These are phyloP conservation scores for Charina bottae DNA, from an alignment of 2,113 vertebrate genomes.

Conservation along the genomic window DNA sequence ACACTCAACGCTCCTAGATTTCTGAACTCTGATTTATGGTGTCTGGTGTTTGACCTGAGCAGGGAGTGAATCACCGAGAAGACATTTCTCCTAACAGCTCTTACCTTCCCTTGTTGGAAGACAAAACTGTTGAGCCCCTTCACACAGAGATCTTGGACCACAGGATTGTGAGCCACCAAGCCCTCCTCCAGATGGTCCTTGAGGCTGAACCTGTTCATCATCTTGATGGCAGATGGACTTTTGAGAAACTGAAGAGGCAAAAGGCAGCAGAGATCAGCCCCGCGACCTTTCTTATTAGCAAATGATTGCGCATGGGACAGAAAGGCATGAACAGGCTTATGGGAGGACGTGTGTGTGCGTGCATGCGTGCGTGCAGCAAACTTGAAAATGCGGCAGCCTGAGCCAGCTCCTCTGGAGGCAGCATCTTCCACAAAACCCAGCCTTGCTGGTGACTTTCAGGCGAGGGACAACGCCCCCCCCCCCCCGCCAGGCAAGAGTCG, in stretches of 20 bases:
- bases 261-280: neutral
- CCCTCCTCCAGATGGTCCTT: conserved; percentile 25
- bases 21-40: neutral
- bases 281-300: no score
- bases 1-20: neutral
- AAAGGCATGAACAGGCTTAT: neutral
- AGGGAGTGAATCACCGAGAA: neutral
- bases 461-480: neutral
- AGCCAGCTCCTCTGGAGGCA: neutral
- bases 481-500: no score
- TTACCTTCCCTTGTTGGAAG: conserved; percentile 17
- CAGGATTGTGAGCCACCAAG: neutral
- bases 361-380: neutral
- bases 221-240: conserved; percentile 21
- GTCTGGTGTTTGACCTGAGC: neutral
- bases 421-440: neutral
- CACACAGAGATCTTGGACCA: neutral
- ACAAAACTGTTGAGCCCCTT: conserved; percentile 26
- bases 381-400: neutral
- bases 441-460: neutral
- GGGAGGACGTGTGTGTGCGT: neutral
- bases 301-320: no score
- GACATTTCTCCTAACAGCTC: neutral
- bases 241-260: conserved; percentile 10
- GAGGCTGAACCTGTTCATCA: conserved; percentile 36